Conservation (phyloP, 2,113 vertebrate species). For the Canis aureus region DNA sequence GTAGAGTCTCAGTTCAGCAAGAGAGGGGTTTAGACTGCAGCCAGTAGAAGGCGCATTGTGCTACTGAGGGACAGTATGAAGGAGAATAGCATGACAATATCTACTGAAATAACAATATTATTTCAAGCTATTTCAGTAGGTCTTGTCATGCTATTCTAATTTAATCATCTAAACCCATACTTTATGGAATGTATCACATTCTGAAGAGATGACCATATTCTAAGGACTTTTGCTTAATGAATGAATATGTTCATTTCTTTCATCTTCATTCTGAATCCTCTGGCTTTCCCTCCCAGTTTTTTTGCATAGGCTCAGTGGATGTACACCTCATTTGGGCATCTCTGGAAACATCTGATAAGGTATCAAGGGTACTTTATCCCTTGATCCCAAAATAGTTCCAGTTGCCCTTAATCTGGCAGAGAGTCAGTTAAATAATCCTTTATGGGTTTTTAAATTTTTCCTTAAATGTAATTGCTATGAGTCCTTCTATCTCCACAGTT, state of each 20-base stretch:
- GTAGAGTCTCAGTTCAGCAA: background rate
- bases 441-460: background rate
- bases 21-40: background rate
- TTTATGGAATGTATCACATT: background rate
- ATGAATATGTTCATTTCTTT: constrained; percentile 52
- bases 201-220: constrained; percentile 6
- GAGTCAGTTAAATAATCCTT: constrained; percentile 19
- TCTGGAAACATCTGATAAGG: background rate
- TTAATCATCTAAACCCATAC: background rate
- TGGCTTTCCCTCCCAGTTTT: background rate
- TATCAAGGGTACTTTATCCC: background rate
- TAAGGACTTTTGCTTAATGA: background rate
- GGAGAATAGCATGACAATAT: background rate
- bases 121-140: constrained; percentile 2
- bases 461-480: constrained; percentile 20
- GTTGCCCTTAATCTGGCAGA: background rate
- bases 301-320: background rate
- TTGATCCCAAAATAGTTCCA: constrained; percentile 47
- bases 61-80: background rate
- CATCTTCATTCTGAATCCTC: constrained; percentile 29
- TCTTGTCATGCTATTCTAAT: background rate
- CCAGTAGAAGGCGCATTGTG: background rate
- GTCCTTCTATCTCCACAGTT: background rate
- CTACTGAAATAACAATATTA: too few species aligned
- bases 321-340: background rate